Evolutionary conservation across 2,888 invertebrate species (phyloP), one percentile per base, ranked within the genome.

Genomic region (Marronus borbonicus): DNA sequence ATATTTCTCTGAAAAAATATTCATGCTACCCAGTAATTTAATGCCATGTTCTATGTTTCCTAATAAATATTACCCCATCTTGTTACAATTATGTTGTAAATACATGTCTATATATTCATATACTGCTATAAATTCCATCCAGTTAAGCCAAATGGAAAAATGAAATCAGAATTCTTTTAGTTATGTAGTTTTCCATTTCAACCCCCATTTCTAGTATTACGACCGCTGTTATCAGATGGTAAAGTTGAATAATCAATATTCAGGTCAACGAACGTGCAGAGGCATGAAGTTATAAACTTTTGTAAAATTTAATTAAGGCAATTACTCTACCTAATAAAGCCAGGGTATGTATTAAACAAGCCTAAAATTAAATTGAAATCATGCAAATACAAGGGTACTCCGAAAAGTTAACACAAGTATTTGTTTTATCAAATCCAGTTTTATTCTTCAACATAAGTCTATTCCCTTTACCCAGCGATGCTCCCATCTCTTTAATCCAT

Each of bases 181-280:
- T 58, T 24, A 58, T 10, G 20, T 58, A 20, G 55, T 12, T 44
- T 44, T 44, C 55, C 20, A 58, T 58, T 58, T 20, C 55, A 58
- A 20, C 55, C 55, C 20, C 10, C 39, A 36, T 44, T 44, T 66
- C 14, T n/a, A 17, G 28, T 20, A 70, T 70, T 17, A 36, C 58
- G 70, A 17, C 31, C 52, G 36, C n/a, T 17, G 36, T 70, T 28
- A 24, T 49, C 55, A 70, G 55, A 70, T 70, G n/a, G 55, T 58
- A 31, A 70, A 3, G 70, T 36, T 58, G 58, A 70, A 58, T 20
- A 55, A 70, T 70, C 70, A 55, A 70, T 70, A 70, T 58, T 39
- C 39, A 58, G 70, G 70, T 70, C 55, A 70, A 70, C 55, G 70
- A 70, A 70, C 70, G 70, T 70, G 55, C 20, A 55, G 17, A 70